These are phyloP conservation scores for Patiria miniata DNA, from an alignment of 35 echinoderm and acorn worm species.

Conservation along the genomic window DNA sequence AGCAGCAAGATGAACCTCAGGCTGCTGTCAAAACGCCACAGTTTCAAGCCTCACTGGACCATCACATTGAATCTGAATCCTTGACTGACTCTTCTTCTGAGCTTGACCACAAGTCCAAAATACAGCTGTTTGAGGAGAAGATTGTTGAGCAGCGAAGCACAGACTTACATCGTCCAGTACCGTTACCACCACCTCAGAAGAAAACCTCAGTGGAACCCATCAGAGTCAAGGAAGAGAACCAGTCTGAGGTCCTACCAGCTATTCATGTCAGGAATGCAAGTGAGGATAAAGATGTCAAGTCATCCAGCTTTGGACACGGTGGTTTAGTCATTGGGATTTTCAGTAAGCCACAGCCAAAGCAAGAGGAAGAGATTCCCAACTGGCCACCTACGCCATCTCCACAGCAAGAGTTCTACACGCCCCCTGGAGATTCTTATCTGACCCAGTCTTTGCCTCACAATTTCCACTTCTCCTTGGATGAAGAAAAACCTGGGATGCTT, in stretches of 20 bases:
- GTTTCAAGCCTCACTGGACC: not conserved
- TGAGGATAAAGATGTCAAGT: not conserved
- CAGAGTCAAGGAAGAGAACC: not conserved
- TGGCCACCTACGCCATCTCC: constrained; percentile 3
- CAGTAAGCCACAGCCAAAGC: constrained; percentile 21
- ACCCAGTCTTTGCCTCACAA: not conserved
- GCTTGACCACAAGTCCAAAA: constrained; percentile 30
- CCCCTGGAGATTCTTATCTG: not conserved
- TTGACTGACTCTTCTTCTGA: constrained; percentile 16
- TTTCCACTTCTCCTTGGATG: not conserved
- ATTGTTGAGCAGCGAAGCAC: not conserved
- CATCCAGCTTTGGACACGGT: not conserved
- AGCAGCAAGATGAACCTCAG: not conserved
- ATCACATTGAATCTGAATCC: not conserved
- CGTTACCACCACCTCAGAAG: not conserved
- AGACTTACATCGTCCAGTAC: not conserved
- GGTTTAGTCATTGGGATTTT: constrained; percentile 18
- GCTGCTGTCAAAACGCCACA: not conserved
- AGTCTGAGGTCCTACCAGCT: not conserved
- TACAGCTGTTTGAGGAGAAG: constrained; percentile 16
- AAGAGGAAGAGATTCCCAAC: not conserved
- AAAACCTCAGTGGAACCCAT: not conserved
- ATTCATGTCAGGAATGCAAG: not conserved
- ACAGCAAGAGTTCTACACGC: not conserved
- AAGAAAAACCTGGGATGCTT: not conserved